Base-by-base conservation (phyloP, 1,140 invertebrate species). In the Anagrus nilaparvatae region DNA sequence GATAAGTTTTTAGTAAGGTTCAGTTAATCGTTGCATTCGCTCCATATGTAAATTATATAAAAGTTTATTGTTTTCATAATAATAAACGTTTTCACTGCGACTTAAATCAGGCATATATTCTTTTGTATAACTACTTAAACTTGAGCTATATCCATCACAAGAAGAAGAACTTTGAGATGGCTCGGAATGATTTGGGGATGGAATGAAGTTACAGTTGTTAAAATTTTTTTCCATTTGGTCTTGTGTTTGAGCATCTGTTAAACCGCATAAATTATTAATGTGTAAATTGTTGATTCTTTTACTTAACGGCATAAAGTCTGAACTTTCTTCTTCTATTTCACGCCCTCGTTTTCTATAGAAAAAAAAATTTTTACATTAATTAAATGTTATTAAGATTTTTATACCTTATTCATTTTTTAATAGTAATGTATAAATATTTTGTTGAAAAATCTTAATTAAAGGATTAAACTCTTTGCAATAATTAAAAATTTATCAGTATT, bases 241-340 rank as follows among this genome's bases (percentile, higher is more conserved):
- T 3, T 42, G 34, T 2, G 41, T 36, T 2, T 47, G 7, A 8
- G 41, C 43, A 33, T 64, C 58, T 34, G 48, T 50, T 3, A 63
- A 35, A 8, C 53, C 53, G 1, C 58, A 56, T 8, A 67, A 53
- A 29, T 54, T 53, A 45, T 82, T 82, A 30, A 85, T 77, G 50
- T 83, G 80, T n/a, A 85, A 66, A 62, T 84, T 84, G 51, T 84
- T 85, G 44, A 84, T 84, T 51, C 81, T 68, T 61, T 85, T 85
- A 17, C 80, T 83, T 20, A 85, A 55, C 32, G 82, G 82, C 72
- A 81, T 81, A 53, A 83, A 84, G 54, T 84, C 81, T 50, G 77
- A 77, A 27, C 70, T 69, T 48, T 82, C 80, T 46, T 81, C 79
- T 61, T 82, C 78, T 19, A 64, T 53, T 35, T 61, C 65, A 28